Evolutionary conservation across 30 jellyfish, hydroid and myxozoan species (phyloP).

Genomic region (Chrysaora quinquecirrha): DNA sequence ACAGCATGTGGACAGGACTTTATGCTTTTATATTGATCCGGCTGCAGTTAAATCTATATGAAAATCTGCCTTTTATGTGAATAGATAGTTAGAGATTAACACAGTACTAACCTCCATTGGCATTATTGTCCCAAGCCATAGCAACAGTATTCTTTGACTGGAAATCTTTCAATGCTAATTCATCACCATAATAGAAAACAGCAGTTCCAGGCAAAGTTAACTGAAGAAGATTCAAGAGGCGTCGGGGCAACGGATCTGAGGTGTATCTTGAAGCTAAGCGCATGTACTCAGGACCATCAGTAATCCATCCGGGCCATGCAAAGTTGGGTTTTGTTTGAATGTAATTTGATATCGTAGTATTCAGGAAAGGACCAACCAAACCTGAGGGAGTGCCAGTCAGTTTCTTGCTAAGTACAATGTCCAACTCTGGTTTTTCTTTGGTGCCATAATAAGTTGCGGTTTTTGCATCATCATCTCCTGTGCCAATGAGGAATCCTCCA

Average conservation of each 20-base stretch:
- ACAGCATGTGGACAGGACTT: too few relatives aligned
- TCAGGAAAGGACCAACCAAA: background rate
- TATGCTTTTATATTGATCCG: too few relatives aligned
- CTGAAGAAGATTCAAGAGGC: conserved; percentile 39
- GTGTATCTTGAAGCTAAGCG: conserved; percentile 34
- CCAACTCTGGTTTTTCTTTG: conserved; percentile 37
- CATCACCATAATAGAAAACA: conserved; percentile 75
- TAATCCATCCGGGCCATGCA: conserved; percentile 75
- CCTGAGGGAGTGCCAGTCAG: conserved; percentile 33
- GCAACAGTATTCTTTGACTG: conserved; percentile 6
- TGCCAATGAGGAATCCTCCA: conserved; percentile 60
- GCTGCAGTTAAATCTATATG: too few relatives aligned
- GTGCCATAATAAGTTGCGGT: conserved; percentile 48
- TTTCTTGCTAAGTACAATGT: conserved; percentile 48
- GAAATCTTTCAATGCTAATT: conserved; percentile 26
- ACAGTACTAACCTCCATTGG: conserved; percentile 68
- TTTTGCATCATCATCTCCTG: conserved; percentile 18
- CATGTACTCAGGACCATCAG: conserved; percentile 44
- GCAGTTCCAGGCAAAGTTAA: conserved; percentile 65
- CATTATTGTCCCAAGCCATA: conserved; percentile 58
- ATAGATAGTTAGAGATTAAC: too few relatives aligned
- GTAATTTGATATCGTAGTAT: conserved; percentile 24
- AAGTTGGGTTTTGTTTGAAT: conserved; percentile 27
- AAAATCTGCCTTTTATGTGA: too few relatives aligned
- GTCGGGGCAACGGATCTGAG: background rate